Base-by-base conservation (phyloP, 2,113 vertebrate genomes). In the Athene cunicularia region DNA sequence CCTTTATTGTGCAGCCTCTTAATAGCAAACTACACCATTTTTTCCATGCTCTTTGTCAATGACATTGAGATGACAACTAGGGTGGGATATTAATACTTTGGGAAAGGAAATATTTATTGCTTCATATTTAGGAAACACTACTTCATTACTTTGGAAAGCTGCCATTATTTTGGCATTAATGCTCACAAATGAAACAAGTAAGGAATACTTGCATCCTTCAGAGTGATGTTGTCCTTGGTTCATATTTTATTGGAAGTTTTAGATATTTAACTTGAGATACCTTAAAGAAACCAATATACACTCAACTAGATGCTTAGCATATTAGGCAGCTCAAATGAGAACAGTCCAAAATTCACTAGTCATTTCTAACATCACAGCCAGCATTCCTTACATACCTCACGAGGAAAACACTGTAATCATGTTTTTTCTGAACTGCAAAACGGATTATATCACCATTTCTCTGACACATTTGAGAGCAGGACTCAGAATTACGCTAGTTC, bases 71-170 rank as follows among this genome's bases (percentile, higher is more conserved):
- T 72, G 73, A 91, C 83, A 95, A 39, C 43, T 26, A 63, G 96
- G 95, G 93, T 90, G 93, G 95, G 93, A 95, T 23, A 75, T 63
- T 45, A 89, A 92, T 74, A 63, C 68, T 89, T 89, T 92, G 66
- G 35, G 32, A 84, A 92, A 72, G 49, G 68, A 97, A 97, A 79
- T 81, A 89, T 68, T 89, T 91, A 82, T 95, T 91, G 94, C 77
- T 88, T 94, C 92, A 96, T 62, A 30, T 58, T 87, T 60, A 96
- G 93, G 95, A 94, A 94, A 56, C 43, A 49, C 49, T 26, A 72
- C 64, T 89, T 95, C 90, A 82, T 80, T 79, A 6, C 26, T 81
- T n/a, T 92, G 83, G 88, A 92, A 67, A 75, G 60, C 52, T 91
- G 91, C 64, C 96, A 64, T 37, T 87, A 55, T 62, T 94, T 93